A percentile compares a stretch with the other conserved stretches of the same genome.
Evolutionary conservation across 2,888 invertebrate species (phyloP).

Genomic region (Siphonodentalium dalli): DNA sequence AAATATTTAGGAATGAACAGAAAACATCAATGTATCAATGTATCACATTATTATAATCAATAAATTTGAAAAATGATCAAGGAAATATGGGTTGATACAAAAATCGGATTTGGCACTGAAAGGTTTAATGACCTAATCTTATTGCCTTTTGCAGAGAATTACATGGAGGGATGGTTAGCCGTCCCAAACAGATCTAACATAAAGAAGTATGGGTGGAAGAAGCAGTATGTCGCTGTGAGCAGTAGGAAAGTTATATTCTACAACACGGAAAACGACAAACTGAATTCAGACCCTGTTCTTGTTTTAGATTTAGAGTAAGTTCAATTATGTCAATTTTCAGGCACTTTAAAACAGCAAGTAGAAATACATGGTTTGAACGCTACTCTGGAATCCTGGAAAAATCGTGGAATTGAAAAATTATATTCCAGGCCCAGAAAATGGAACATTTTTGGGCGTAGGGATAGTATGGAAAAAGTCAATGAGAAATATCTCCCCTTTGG

Average conservation of each 20-base stretch:
- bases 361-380: no score
- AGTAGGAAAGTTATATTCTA: slow-evolving; percentile 97
- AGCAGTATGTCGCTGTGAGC: slow-evolving; percentile 95
- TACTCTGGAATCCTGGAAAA: not conserved
- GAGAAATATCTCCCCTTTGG: no score
- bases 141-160: slow-evolving; percentile 46
- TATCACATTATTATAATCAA: no score
- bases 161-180: slow-evolving; percentile 94
- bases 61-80: no score
- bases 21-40: no score
- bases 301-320: slow-evolving; percentile 92
- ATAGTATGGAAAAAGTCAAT: not conserved
- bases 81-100: no score
- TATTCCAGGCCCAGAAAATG: not conserved
- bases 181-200: slow-evolving; percentile 96
- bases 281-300: slow-evolving; percentile 91
- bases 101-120: no score
- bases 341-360: not conserved
- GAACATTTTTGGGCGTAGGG: not conserved
- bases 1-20: no score
- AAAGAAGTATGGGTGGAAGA: slow-evolving; percentile 93
- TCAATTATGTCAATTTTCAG: not conserved
- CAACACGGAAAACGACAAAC: slow-evolving; percentile 87
- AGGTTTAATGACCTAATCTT: no score
- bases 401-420: not conserved